Conservation (phyloP, 2,888 invertebrate species). For the Ormyrus pomaceus region DNA sequence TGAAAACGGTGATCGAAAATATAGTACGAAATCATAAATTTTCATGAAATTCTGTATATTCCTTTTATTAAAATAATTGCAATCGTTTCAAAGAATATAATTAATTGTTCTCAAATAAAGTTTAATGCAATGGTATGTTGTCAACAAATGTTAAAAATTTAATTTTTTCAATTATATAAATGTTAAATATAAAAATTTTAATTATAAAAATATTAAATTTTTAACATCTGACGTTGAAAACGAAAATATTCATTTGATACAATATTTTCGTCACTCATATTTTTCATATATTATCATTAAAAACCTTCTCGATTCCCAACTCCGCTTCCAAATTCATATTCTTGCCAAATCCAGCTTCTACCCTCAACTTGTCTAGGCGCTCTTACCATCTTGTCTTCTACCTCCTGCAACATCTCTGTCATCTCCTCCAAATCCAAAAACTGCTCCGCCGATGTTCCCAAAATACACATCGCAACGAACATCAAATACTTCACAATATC, state of each 20-base stretch:
- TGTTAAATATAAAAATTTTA: background rate
- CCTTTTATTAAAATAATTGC: no score
- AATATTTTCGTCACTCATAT: no score
- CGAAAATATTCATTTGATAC: no score
- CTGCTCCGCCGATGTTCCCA: background rate
- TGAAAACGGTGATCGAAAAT: no score
- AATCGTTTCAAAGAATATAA: no score
- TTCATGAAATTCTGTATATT: no score
- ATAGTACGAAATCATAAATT: no score
- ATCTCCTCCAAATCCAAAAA: background rate
- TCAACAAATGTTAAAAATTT: background rate
- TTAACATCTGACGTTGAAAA: no score
- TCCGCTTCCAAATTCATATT: conserved; percentile 56
- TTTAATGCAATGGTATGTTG: no score
- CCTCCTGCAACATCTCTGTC: background rate
- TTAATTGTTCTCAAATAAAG: no score
- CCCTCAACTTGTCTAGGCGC: background rate
- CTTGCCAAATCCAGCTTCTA: conserved; percentile 32
- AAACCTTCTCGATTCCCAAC: conserved; percentile 75
- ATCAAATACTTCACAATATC: background rate
- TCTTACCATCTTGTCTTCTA: background rate
- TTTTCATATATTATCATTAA: no score
- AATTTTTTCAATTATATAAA: conserved; percentile 1
- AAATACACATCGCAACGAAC: background rate
- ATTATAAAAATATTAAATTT: background rate